Conservation (phyloP, 1,140 invertebrate species). For the Aphaenogaster ashmeadi region DNA sequence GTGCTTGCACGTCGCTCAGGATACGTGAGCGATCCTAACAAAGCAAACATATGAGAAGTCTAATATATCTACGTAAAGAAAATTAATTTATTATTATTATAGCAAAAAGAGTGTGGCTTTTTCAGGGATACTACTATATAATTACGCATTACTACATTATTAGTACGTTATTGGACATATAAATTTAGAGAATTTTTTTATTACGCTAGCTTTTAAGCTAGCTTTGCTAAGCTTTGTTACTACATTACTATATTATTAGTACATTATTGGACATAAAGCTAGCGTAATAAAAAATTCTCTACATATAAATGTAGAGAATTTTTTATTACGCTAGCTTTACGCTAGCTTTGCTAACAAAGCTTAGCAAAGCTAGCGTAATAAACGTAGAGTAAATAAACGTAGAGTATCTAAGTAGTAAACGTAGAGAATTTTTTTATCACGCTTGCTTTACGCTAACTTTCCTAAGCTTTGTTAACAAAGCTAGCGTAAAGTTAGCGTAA, state of each 20-base stretch:
- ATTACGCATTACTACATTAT: background rate
- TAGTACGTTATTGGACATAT: background rate
- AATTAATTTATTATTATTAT: constrained; percentile 24
- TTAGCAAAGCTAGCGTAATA: too few relatives aligned
- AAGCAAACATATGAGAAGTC: constrained; percentile 14
- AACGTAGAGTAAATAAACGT: too few relatives aligned
- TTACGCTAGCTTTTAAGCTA: too few relatives aligned
- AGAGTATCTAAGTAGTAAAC: too few relatives aligned
- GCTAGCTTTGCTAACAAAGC: too few relatives aligned
- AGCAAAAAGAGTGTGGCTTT: background rate
- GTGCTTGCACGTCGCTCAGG: background rate
- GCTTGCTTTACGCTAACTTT: too few relatives aligned
- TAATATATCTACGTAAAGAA: background rate
- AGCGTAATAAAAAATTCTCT: too few relatives aligned
- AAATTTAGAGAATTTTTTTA: background rate
- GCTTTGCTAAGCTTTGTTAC: too few relatives aligned
- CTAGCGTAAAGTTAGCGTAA: too few relatives aligned
- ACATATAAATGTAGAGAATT: background rate
- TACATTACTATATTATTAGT: background rate
- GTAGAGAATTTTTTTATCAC: too few relatives aligned
- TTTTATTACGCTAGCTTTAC: too few relatives aligned
- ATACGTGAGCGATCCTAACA: background rate
- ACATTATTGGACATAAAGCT: background rate
- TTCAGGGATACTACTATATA: background rate
- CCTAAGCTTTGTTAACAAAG: too few relatives aligned